Evolutionary conservation across 2,797 vertebrate species (phyloP), one percentile per base, ranked within the genome.

Genomic region (Mormyrops boulengeri): DNA sequence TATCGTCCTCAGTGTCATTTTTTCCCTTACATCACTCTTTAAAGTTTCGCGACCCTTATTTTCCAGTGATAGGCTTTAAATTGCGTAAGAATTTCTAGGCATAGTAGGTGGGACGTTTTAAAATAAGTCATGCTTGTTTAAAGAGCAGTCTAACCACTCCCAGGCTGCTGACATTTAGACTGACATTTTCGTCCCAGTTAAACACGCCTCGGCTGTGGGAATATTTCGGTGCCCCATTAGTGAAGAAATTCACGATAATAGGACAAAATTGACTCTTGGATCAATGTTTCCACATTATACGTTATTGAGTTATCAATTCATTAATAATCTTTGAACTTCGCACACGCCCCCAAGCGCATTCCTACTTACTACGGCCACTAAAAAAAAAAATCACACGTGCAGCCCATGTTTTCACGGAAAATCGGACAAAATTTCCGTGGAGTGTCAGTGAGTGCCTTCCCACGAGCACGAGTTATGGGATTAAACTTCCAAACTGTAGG

Each of bases 51-150:
- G 41, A n/a, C 77, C 38, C 41, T 47, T 82, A 47, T 82, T 82
- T 82, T 82, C 77, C 93, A 94, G 91, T 93, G 77, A 47, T 82
- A 73, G 69, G 69, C 69, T 73, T 82, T 82, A 82, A 82, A 82
- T 47, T 47, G 41, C 34, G 69, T 41, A 73, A 73, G 69, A 82
- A 47, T 44, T 82, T 82, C 41, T 82, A 82, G 41, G 77, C 77
- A 47, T 19, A 34, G 41, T 82, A 82, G 17, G 77, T 82, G 77
- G 77, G 77, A 82, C 41, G 77, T 82, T 82, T 82, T 82, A 47
- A 44, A 82, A 44, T 82, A 82, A 44, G 17, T 44, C 41, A 82
- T 82, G 41, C 77, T 47, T 11, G 41, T 82, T 82, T 82, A 47
- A 82, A 82, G 41, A 44, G 77, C 77, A 44, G 19, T 8, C 77